Evolutionary conservation across 2,113 vertebrate genomes (phyloP), one percentile per base, ranked within the genome.

Genomic region (Varanus komodoensis): DNA sequence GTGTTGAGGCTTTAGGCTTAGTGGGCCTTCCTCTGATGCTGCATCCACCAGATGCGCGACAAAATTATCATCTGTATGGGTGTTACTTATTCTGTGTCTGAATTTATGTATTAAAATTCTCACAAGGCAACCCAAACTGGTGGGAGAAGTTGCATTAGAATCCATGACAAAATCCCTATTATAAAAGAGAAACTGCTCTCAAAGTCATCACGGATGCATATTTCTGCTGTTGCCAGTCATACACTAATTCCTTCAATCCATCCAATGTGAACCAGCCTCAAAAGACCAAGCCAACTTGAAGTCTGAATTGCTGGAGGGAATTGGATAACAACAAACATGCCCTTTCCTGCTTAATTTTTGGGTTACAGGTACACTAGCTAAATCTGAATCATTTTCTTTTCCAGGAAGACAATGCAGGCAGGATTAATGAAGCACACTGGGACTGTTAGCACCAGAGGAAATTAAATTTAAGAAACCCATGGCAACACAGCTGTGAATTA

Each of bases 361-460:
- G 29, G 15, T 38, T 68, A 8, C 9, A 77, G 71, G 57, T 89
- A 73, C 19, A 75, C 84, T 25, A 77, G 71, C 38, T 50, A 67
- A 32, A 67, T 23, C 67, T 73, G 44, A 82, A 89, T 82, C 25
- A 82, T 88, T 84, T 84, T 21, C n/a, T 2, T 84, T 71, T 89
- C 27, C 34, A 14, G 29, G n/a, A 27, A 83, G 54, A 81, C 15
- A 64, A 77, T 78, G 78, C 74, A 87, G 25, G 48, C 54, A 69
- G 57, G 81, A 25, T 67, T 75, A 83, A 75, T 89, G 69, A 75
- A 89, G 75, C 7, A 14, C 81, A 61, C n/a, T 75, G 88, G 8
- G 52, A 64, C 48, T 83, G 69, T 75, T 83, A 89, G 17, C 71
- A 83, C 32, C 83, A 82, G 69, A 83, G 54, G 86, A 89, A 89